Percentiles rank a stretch among this genome's conserved stretches.
These are phyloP conservation scores for Myotis lucifugus DNA, from an alignment of 2,113 vertebrate species.

Conservation along the genomic window DNA sequence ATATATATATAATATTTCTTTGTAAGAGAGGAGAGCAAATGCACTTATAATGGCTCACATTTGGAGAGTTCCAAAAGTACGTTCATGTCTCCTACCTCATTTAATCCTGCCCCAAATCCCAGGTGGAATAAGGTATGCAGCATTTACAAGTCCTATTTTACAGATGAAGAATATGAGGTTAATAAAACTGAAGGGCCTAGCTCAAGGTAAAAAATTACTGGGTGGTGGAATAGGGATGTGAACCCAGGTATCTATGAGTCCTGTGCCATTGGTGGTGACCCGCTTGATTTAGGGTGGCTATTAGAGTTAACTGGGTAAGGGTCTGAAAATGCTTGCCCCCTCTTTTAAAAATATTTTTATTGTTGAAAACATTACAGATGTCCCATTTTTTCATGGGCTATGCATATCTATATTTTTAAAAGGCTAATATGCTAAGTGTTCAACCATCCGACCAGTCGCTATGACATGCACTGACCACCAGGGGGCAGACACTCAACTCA, in stretches of 20 bases:
- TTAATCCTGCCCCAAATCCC: neutral
- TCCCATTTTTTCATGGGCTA: too few relatives aligned
- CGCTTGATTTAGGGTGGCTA: neutral
- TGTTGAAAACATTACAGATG: too few relatives aligned
- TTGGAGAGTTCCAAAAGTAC: neutral
- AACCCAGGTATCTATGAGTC: neutral
- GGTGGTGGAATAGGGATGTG: neutral
- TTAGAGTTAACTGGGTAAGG: neutral
- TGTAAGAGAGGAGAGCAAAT: neutral
- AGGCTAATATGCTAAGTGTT: too few relatives aligned
- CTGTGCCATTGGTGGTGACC: neutral
- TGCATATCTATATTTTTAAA: too few relatives aligned
- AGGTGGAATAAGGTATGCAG: neutral
- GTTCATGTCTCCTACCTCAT: neutral
- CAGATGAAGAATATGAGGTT: neutral
- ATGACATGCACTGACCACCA: too few relatives aligned
- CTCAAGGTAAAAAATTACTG: neutral
- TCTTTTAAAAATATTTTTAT: neutral
- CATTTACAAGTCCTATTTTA: neutral
- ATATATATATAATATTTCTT: neutral
- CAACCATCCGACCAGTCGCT: too few relatives aligned
- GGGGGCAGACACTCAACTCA: too few relatives aligned
- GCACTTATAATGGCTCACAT: neutral
- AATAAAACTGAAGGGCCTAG: neutral
- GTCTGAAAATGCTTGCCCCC: neutral